phyloP scores from a whole-genome alignment of 2,888 invertebrate genomes.

The Agrochola lychnidis region DNA sequence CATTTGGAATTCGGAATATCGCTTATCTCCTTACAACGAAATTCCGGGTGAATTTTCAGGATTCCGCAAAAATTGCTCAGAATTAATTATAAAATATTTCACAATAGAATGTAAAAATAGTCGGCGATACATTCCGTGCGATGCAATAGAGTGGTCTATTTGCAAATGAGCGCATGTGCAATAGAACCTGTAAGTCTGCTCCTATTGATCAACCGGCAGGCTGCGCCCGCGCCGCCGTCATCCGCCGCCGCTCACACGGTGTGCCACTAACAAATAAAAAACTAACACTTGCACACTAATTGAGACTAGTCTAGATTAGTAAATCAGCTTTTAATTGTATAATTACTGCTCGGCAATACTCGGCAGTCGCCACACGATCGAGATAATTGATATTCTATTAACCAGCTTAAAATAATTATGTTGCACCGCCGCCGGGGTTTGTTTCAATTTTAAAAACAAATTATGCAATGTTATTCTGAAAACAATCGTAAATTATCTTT shows the following conservation, averaged over 20 bases:
- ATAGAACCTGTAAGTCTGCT: constrained; percentile 44
- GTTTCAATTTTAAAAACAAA: background rate
- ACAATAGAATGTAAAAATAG: constrained; percentile 15
- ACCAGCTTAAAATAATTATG: background rate
- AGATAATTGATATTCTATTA: constrained; percentile 17
- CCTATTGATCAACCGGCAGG: constrained; percentile 47
- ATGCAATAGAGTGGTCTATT: constrained; percentile 29
- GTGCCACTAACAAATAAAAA: constrained; percentile 19
- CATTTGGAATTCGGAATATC: background rate
- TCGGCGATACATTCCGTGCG: background rate
- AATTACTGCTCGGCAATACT: background rate
- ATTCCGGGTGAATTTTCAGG: background rate
- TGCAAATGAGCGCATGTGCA: constrained; percentile 37
- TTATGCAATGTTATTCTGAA: background rate
- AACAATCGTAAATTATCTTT: background rate
- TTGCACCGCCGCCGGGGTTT: background rate
- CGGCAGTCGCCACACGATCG: background rate
- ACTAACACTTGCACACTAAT: constrained; percentile 20
- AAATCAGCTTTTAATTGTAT: constrained; percentile 11
- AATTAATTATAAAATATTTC: constrained; percentile 12
- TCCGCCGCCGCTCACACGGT: constrained; percentile 1
- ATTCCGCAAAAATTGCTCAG: background rate
- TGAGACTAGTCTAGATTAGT: constrained; percentile 26
- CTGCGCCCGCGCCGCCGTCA: constrained; percentile 21
- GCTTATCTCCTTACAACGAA: background rate